Base-by-base conservation (phyloP, 2,797 vertebrate genomes). In the Dendrocincla fuliginosa region DNA sequence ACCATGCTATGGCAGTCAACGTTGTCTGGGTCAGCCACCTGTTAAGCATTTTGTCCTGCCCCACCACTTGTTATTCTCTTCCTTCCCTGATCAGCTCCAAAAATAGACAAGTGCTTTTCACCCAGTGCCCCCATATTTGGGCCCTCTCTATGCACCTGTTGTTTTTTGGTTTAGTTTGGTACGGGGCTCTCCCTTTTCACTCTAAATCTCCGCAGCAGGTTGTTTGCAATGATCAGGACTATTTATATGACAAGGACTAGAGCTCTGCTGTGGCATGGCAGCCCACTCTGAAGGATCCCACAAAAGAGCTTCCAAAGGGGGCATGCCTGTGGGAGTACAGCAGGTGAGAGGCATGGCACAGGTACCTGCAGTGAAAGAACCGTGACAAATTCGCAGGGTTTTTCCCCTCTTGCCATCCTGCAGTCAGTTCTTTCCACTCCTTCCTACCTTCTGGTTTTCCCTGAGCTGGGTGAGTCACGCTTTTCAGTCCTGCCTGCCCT, bases 381-480 rank as follows among this genome's bases (percentile, higher is more conserved):
- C 23, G 18, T 2, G 16, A 30, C 52, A 82, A 81, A 77, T 53
- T 47, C 13, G 46, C 2, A 3, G 22, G 8, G 44, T 4, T 67
- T 84, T 59, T 3, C 20, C 49, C 12, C 8, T 56, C 37, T 70
- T 11, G 10, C 41, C 24, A 52, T 93, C 30, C 59, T 78, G 69
- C 1, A 2, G 42, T 73, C 61, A 65, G 44, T 57, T 93, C 61
- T 95, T 96, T 86, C 87, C 75, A 57, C 53, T 75, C 32, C 33
- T 94, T 75, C 49, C 46, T 91, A 47, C 80, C 44, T 37, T 52
- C 70, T 44, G 30, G 30, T 71, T 94, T 96, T 76, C 84, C 64
- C 56, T 91, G 71, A 44, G 60, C 35, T 0, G 6, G 2, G 30
- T 94, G 93, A 96, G 33, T 97, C 77, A 90, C 0, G 8, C 44